A percentile compares a stretch with the other conserved stretches of the same genome.
Conservation (phyloP, 2,797 vertebrate genomes). For the Pteropus rufus region DNA sequence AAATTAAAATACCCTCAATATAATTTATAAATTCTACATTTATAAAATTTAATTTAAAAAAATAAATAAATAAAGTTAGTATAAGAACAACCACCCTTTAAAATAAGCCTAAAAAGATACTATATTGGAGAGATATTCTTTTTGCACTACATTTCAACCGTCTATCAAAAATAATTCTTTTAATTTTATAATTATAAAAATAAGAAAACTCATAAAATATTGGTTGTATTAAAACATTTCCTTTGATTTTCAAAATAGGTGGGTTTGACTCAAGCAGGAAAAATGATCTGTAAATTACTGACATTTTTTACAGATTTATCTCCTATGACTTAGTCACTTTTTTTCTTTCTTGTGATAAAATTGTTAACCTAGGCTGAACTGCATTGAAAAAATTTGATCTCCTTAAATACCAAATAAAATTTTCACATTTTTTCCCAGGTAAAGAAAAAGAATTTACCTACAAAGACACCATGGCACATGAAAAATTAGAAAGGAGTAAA, state of each 20-base stretch:
- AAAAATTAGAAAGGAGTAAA: constrained; percentile 77
- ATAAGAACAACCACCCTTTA: background rate
- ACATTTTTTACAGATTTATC: background rate
- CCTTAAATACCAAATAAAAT: constrained; percentile 43
- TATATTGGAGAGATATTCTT: background rate
- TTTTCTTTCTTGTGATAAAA: background rate
- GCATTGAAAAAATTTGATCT: background rate
- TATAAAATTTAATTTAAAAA: too few species aligned
- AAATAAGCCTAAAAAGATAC: background rate
- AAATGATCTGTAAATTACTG: background rate
- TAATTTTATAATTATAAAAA: background rate
- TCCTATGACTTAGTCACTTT: background rate
- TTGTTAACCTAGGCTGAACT: background rate
- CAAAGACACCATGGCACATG: constrained; percentile 55
- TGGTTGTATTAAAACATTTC: background rate
- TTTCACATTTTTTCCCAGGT: constrained; percentile 71
- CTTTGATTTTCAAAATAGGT: constrained; percentile 4
- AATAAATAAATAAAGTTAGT: background rate
- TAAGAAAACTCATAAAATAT: background rate
- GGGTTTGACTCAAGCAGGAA: background rate
- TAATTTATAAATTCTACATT: background rate
- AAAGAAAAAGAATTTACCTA: constrained; percentile 70
- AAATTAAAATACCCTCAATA: background rate
- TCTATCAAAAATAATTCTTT: background rate
- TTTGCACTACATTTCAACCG: background rate